Base-by-base conservation (phyloP, 2,113 vertebrate species). In the Sinocyclocheilus grahami region DNA sequence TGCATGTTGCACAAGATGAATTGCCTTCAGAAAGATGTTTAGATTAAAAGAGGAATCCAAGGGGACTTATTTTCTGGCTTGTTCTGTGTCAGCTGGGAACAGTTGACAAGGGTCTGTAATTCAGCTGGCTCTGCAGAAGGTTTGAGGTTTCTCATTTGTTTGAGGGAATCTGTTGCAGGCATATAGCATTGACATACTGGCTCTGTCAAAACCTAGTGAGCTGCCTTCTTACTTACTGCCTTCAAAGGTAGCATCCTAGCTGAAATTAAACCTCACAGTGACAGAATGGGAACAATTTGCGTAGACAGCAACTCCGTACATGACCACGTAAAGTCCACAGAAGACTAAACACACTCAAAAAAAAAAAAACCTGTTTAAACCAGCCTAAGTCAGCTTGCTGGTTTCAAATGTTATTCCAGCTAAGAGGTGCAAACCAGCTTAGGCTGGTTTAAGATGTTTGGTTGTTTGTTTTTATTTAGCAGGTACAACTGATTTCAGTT, bases 1-100 rank as follows among this genome's bases (percentile, higher is more conserved):
- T 42, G 85, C 69, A 82, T 65, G 78, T 37, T 39, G 71, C 30
- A 67, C 37, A 65, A 83, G 60, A 83, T 82, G 30, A 86, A 74
- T 72, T 71, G 72, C 48, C 9, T 76, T 77, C 30, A 83, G 62
- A 77, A 53, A 14, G 42, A 53, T 63, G 80, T 74, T 53, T 53
- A 53, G 14, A 65, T 76, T 82, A n/a, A 76, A 63, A 33, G 42
- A 51, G 30, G 24, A 65, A 63, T 51, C 69, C 22, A 74, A 9
- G 48, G 71, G 80, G 71, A 69, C 33, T 39, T 83, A 77, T 83
- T 83, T 86, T 76, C 51, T 3, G 16, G 27, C 69, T 65, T 77
- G 80, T 51, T 5, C 37, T 39, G 71, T 77, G 71, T 82, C 60
- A 76, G 20, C 62, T 77, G 79, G 10, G 80, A 65, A 30, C 37